These are phyloP conservation scores for Falco novaeseelandiae DNA, from an alignment of 2,797 vertebrate species.

Conservation along the genomic window DNA sequence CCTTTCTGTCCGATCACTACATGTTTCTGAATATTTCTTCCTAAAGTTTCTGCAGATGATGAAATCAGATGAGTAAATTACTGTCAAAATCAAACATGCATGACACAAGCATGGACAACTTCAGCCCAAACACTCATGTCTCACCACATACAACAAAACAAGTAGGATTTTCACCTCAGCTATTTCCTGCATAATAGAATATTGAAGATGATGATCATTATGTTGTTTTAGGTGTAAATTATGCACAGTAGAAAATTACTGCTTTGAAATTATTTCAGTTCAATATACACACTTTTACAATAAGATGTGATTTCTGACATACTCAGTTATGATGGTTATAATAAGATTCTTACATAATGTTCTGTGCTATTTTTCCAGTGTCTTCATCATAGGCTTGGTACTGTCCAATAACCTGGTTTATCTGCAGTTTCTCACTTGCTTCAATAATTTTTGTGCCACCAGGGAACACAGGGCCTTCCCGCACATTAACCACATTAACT, in stretches of 20 bases:
- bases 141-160: background rate
- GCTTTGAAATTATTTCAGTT: background rate
- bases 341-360: slow-evolving; percentile 79
- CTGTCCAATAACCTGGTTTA: slow-evolving; percentile 76
- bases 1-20: background rate
- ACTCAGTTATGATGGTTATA: background rate
- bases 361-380: slow-evolving; percentile 79
- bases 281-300: background rate
- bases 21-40: background rate
- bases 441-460: slow-evolving; percentile 76
- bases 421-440: slow-evolving; percentile 79
- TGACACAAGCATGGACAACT: background rate
- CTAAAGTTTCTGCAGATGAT: background rate
- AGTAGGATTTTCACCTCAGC: background rate
- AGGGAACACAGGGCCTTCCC: slow-evolving; percentile 83
- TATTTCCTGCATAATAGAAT: background rate
- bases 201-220: background rate
- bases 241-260: background rate
- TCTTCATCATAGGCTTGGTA: slow-evolving; percentile 87
- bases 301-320: background rate
- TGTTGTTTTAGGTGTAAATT: background rate
- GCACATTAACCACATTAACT: slow-evolving; percentile 86
- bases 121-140: background rate
- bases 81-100: background rate
- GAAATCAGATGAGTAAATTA: background rate